A percentile compares a stretch with the other conserved stretches of the same genome.
phyloP scores from a whole-genome alignment of 1,140 invertebrate species.

The Drosophila baimaii region DNA sequence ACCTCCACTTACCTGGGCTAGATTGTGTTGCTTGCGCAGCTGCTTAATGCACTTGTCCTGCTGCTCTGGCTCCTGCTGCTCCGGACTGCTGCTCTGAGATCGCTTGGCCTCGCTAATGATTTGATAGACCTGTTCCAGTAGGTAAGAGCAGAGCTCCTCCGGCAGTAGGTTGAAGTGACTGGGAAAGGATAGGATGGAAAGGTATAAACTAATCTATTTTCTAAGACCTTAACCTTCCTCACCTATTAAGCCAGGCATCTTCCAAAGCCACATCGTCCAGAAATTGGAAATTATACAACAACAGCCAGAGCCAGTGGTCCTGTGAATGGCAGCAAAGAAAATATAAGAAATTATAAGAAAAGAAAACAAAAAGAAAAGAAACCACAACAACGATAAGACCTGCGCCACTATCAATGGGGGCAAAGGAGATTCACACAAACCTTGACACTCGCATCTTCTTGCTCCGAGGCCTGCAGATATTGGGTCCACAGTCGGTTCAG shows the following conservation, averaged over 20 bases:
- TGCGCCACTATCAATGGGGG: slow-evolving; percentile 1
- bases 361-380: not conserved
- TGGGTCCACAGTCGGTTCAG: slow-evolving; percentile 73
- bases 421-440: slow-evolving; percentile 55
- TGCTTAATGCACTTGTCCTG: slow-evolving; percentile 66
- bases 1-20: slow-evolving; percentile 60
- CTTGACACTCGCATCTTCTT: slow-evolving; percentile 73
- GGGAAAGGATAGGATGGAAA: not conserved
- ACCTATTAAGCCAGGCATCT: slow-evolving; percentile 68
- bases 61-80: slow-evolving; percentile 46
- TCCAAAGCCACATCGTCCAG: slow-evolving; percentile 55
- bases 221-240: not conserved
- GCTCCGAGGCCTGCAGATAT: slow-evolving; percentile 66
- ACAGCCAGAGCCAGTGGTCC: slow-evolving; percentile 77
- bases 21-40: slow-evolving; percentile 72
- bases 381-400: slow-evolving; percentile 45
- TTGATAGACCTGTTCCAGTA: slow-evolving; percentile 75
- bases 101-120: slow-evolving; percentile 76
- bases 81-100: slow-evolving; percentile 44
- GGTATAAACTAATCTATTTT: not conserved
- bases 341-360: not conserved
- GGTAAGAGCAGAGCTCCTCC: slow-evolving; percentile 73
- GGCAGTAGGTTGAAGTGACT: slow-evolving; percentile 77
- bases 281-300: slow-evolving; percentile 78
- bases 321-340: slow-evolving; percentile 39